Evolutionary conservation across 1,140 invertebrate species (phyloP), one percentile per base, ranked within the genome.

Genomic region (Proales similis): DNA sequence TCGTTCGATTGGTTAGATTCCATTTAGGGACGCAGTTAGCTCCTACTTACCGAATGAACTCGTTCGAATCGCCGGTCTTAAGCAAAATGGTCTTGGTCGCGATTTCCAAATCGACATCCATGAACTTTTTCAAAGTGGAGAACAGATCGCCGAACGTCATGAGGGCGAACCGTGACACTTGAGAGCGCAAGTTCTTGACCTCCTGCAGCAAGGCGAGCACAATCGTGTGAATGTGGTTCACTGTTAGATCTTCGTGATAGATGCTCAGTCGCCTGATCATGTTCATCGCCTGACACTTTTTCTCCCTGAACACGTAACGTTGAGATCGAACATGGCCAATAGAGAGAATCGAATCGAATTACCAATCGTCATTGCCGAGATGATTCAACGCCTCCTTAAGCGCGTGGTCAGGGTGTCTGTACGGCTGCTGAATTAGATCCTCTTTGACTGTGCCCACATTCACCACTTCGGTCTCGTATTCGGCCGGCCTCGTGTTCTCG

Each of bases 51-150:
- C 89, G 79, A 22, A 95, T 79, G 71, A 95, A 96, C 67, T 84
- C 84, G 72, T 92, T 93, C 1, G 88, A 92, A 70, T 95, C 91
- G 0, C 87, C 87, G 33, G 86, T 87, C 67, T 90, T 84, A 64
- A 87, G 83, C 14, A 96, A 75, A 22, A 96, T 73, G 5, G 85
- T 82, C 19, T 80, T 81, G 0, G 83, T 82, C 57, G 90, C 81
- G 66, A 89, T 86, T 68, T 95, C 91, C 17, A 88, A 73, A 73
- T 95, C 90, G 67, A 81, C 76, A 74, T 94, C 90, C 66, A 91
- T 79, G 12, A 77, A 78, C 65, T 82, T 84, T 48, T 84, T 70
- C 4, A 80, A 81, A 9, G 81, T 71, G 0, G 76, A 72, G 72
- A 90, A 92, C 64, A 93, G 70, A 49, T 90, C 83, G 1, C 82